A percentile compares a stretch with the other conserved stretches of the same genome.
Evolutionary conservation across 2,113 vertebrate genomes (phyloP).

Genomic region (Sebastes fasciatus): DNA sequence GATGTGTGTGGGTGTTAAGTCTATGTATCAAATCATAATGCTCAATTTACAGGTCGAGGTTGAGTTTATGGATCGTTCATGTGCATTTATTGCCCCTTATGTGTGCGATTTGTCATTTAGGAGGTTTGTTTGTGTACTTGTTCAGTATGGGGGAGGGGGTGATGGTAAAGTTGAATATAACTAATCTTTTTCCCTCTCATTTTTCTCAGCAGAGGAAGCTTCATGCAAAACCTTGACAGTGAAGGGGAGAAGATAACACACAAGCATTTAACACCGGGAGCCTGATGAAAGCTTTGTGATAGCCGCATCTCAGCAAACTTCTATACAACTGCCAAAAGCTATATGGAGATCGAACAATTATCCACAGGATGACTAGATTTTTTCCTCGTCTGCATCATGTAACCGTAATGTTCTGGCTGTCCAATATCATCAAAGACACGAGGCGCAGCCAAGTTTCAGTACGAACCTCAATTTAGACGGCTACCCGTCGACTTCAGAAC

Average conservation of each 20-base stretch:
- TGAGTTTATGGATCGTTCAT: not conserved
- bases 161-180: not conserved
- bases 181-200: constrained; percentile 32
- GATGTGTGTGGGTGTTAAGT: constrained; percentile 9
- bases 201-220: constrained; percentile 47
- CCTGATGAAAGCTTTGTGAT: constrained; percentile 14
- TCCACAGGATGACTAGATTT: constrained; percentile 1
- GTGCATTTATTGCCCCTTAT: constrained; percentile 6
- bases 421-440: constrained; percentile 32
- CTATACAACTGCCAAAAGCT: constrained; percentile 20
- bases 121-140: constrained; percentile 30
- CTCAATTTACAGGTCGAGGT: constrained; percentile 31
- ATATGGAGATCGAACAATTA: constrained; percentile 22
- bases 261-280: constrained; percentile 13
- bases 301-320: constrained; percentile 8
- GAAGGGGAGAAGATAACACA: not conserved
- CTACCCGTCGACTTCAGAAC: constrained; percentile 34
- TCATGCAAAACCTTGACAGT: constrained; percentile 1
- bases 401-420: constrained; percentile 44
- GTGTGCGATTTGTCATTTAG: constrained; percentile 1
- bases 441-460: constrained; percentile 27
- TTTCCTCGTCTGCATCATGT: constrained; percentile 7
- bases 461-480: constrained; percentile 42
- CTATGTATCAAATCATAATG: constrained; percentile 6
- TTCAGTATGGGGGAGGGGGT: not conserved